Percentiles rank a stretch among this genome's conserved stretches.
These are phyloP conservation scores for Cairina moschata DNA, from an alignment of 2,113 vertebrate species.

Conservation along the genomic window DNA sequence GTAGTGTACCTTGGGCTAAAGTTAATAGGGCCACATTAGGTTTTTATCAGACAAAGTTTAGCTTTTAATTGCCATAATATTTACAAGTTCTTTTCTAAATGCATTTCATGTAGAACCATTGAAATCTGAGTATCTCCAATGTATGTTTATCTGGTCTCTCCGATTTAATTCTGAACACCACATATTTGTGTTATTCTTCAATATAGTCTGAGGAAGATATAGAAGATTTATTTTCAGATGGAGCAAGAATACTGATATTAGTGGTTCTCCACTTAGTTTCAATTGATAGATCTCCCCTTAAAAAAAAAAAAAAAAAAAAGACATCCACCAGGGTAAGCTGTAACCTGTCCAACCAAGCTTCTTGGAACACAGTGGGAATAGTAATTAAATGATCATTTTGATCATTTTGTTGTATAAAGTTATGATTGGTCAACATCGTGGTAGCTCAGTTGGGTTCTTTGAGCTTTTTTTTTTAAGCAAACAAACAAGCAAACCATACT, in stretches of 20 bases:
- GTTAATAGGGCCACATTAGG: neutral
- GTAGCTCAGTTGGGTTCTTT: neutral
- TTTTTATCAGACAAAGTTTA: neutral
- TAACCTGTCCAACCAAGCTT: neutral
- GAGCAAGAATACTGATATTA: neutral
- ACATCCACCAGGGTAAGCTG: neutral
- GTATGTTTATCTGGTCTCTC: neutral
- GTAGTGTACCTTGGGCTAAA: neutral
- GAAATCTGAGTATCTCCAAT: neutral
- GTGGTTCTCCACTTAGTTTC: neutral
- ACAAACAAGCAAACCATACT: no score
- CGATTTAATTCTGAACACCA: neutral
- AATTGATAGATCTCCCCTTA: neutral
- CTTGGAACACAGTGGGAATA: neutral
- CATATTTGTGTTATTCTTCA: neutral
- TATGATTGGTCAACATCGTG: neutral
- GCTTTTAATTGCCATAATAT: neutral
- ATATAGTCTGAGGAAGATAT: neutral
- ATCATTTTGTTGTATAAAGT: neutral
- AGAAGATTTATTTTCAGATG: neutral
- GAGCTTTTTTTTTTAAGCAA: neutral
- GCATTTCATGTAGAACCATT: neutral
- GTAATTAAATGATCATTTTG: neutral
- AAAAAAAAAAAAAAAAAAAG: neutral
- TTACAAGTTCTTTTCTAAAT: neutral